These are phyloP conservation scores for Rhagoletis zephyria DNA, from an alignment of 1,140 invertebrate species.

Conservation along the genomic window DNA sequence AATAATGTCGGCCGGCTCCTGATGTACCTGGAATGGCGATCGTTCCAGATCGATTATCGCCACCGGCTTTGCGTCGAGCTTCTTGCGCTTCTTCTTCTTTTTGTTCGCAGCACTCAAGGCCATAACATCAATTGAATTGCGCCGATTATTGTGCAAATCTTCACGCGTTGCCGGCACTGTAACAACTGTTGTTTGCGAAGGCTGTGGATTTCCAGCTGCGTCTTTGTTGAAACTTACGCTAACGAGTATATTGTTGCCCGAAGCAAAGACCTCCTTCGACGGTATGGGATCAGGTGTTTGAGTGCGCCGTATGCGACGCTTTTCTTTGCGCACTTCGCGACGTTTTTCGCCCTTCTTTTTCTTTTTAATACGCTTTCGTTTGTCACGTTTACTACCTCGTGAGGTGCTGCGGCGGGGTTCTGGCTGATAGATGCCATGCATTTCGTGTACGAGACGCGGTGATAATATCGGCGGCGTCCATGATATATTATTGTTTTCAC, in stretches of 20 bases:
- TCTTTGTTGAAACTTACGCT: constrained; percentile 91
- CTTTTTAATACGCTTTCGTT: constrained; percentile 71
- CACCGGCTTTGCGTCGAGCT: constrained; percentile 78
- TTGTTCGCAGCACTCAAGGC: constrained; percentile 57
- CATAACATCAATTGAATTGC: constrained; percentile 64
- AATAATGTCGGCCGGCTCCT: constrained; percentile 85
- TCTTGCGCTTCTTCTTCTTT: constrained; percentile 71
- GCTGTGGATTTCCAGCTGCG: constrained; percentile 72
- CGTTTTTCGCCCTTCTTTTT: constrained; percentile 73
- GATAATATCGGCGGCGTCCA: constrained; percentile 72
- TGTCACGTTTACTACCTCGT: constrained; percentile 66
- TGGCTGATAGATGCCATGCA: constrained; percentile 56
- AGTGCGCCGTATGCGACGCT: constrained; percentile 76
- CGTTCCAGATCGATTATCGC: constrained; percentile 88
- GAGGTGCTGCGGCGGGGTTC: constrained; percentile 61
- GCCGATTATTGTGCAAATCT: constrained; percentile 64
- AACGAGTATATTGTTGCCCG: constrained; percentile 91
- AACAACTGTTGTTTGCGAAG: constrained; percentile 63
- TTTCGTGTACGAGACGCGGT: constrained; percentile 69
- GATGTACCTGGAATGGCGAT: constrained; percentile 86
- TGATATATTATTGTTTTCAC: constrained; percentile 62
- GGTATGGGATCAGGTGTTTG: constrained; percentile 77
- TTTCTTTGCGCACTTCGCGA: constrained; percentile 76
- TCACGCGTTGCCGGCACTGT: constrained; percentile 66
- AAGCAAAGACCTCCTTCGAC: constrained; percentile 91